Percentiles rank a stretch among this genome's conserved stretches.
phyloP scores from a whole-genome alignment of 2,113 vertebrate species.

The Calidris pugnax region DNA sequence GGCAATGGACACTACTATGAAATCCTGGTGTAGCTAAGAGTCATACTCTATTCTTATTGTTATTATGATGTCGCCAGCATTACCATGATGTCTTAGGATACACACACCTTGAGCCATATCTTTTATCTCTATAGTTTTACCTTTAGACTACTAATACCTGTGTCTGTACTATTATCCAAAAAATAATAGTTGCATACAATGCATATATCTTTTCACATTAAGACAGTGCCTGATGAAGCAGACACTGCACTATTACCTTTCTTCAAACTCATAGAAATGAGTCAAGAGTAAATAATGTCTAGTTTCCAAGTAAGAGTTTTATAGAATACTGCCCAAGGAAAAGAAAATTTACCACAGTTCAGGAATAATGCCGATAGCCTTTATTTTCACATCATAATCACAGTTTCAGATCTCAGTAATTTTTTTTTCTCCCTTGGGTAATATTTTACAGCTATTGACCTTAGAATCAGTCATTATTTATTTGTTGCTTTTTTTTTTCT shows the following conservation, averaged over 20 bases:
- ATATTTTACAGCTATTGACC: not conserved
- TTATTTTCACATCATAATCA: conserved; percentile 18
- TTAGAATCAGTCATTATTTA: not conserved
- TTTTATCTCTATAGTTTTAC: not conserved
- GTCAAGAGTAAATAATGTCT: not conserved
- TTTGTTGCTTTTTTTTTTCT: not conserved
- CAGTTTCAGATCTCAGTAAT: not conserved
- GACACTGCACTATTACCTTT: not conserved
- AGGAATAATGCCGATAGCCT: not conserved
- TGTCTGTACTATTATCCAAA: not conserved
- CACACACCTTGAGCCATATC: not conserved
- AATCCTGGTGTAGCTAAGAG: not conserved
- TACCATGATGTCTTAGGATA: not conserved
- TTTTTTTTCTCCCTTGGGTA: not conserved
- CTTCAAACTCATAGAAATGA: not conserved
- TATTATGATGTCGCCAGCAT: not conserved
- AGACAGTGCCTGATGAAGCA: not conserved
- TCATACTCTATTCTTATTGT: not conserved
- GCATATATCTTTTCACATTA: not conserved
- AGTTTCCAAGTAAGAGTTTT: not conserved
- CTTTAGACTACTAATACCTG: not conserved
- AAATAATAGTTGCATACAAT: not conserved
- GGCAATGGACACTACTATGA: not conserved
- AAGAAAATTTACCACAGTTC: not conserved
- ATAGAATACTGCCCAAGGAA: not conserved